These are phyloP conservation scores for Eurystomus glaucurus DNA, from an alignment of 2,797 vertebrate genomes.

Conservation along the genomic window DNA sequence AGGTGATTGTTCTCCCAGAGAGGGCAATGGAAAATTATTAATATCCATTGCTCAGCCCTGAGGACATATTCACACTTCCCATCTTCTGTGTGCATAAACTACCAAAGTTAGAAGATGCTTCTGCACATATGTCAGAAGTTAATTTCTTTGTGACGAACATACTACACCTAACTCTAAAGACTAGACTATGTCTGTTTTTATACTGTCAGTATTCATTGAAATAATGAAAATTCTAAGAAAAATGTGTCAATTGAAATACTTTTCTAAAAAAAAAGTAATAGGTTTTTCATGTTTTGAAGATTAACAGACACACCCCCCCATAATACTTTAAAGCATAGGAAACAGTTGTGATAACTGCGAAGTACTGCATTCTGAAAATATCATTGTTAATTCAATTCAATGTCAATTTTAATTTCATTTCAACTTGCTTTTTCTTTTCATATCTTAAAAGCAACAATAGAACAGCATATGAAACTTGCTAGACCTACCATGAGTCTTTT, in stretches of 20 bases:
- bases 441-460: background rate
- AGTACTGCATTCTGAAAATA: background rate
- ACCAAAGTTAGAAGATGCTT: background rate
- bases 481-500: background rate
- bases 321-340: background rate
- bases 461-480: background rate
- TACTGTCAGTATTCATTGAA: background rate
- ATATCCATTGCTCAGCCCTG: background rate
- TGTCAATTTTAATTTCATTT: background rate
- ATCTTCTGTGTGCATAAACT: background rate
- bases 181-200: background rate
- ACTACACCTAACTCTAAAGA: background rate
- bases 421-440: background rate
- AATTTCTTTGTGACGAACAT: background rate
- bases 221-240: background rate
- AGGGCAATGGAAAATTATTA: background rate
- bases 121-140: background rate
- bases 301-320: no score
- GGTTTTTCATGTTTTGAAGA: background rate
- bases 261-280: background rate
- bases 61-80: background rate
- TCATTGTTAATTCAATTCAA: background rate
- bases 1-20: background rate
- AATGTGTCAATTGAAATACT: background rate
- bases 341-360: background rate